Evolutionary conservation across 2,888 invertebrate species (phyloP), one percentile per base, ranked within the genome.

Genomic region (Acanthosepion pharaonis): DNA sequence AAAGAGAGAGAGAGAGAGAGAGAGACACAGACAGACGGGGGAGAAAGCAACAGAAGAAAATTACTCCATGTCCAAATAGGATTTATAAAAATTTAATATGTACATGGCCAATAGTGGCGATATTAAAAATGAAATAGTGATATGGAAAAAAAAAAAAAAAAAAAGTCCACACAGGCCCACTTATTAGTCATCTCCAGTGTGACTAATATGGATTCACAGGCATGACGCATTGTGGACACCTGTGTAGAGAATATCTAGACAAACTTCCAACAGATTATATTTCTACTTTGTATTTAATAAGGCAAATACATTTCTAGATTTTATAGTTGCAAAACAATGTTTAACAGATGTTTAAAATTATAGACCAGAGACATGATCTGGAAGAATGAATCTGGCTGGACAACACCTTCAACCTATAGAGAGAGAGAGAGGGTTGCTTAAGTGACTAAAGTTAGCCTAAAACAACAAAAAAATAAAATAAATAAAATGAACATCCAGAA

Each of bases 161-260:
- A 42, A 42, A 42, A 42, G 42, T 42, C 42, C n/a, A 78, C 20
- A 78, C 78, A 11, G 78, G 78, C n/a, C 33, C n/a, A 78, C n/a
- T 15, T 15, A 78, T 78, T 78, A 78, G 78, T 78, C 78, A 78
- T 78, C 33, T 33, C 78, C 78, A 23, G 78, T 78, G 78, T 78
- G 78, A 78, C 78, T 78, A 78, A 78, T 78, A 78, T n/a, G n/a
- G n/a, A n/a, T 78, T 78, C n/a, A n/a, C 15, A 78, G n/a, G 78
- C n/a, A n/a, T 78, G 78, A 78, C 78, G 78, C 78, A 78, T 33
- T 11, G 78, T n/a, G 78, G 78, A 78, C 78, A 78, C 78, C 78
- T 78, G 78, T n/a, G n/a, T n/a, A 78, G n/a, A 78, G 78, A 78
- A 78, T 78, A n/a, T n/a, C 78, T 78, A 33, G 9, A 78, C 78